Evolutionary conservation across 1,140 invertebrate genomes (phyloP), one percentile per base, ranked within the genome.

Genomic region (Achatina immaculata): DNA sequence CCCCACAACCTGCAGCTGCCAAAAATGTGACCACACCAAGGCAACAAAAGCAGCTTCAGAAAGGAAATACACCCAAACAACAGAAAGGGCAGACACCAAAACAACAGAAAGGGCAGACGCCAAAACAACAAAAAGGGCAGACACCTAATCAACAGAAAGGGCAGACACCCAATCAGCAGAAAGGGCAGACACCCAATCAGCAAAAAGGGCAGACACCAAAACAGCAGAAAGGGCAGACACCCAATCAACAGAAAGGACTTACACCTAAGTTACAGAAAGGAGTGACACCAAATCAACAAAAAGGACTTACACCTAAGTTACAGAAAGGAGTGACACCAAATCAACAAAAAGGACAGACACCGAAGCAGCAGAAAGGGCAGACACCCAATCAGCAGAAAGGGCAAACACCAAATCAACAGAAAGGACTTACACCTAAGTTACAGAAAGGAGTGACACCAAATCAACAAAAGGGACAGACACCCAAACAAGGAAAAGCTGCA

Each of bases 71-170:
- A 31, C 58, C 58, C 58, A 62, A 62, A 6, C n/a, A 31, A 28
- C 58, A 62, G 28, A 62, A 62, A 9, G 58, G 58, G 31, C n/a
- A 62, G 16, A 62, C 58, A 62, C 58, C 58, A 4, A 62, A 62
- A 62, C 58, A 62, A 28, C 58, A 62, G 58, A 62, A 28, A 19
- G 58, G 58, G 31, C 58, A 62, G 31, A 62, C 58, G 31, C 58
- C 58, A 9, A 62, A 31, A 14, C n/a, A 62, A 16, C 58, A 62
- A 28, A 62, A 62, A 16, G 58, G 58, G 31, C 58, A 62, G 16
- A 62, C 68, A 42, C 68, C 68, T 11, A 40, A 69, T 24, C 36
- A 40, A n/a, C 68, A 69, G 68, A 69, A 69, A 28, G 58, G 58
- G 31, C 58, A 62, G 28, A 62, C 68, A 69, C 68, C 36, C 42